Percentiles rank a stretch among this genome's conserved stretches.
These are phyloP conservation scores for Brachypalpus laphriformis DNA, from an alignment of 2,888 invertebrate species.

Conservation along the genomic window DNA sequence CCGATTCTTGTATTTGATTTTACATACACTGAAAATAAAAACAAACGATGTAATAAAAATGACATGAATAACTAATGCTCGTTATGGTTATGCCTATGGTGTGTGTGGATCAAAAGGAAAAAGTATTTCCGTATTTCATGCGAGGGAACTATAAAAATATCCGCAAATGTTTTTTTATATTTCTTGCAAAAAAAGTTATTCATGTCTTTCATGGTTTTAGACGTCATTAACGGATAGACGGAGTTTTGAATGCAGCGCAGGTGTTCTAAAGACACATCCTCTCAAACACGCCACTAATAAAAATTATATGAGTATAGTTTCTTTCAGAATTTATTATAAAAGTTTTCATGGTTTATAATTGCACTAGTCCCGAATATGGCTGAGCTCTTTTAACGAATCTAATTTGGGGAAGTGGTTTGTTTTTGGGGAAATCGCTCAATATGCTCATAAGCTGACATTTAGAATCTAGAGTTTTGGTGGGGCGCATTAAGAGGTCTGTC, in stretches of 20 bases:
- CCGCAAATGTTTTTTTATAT: neutral
- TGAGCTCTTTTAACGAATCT: slow-evolving; percentile 23
- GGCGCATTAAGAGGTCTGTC: neutral
- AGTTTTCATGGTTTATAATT: slow-evolving; percentile 1
- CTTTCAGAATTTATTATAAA: neutral
- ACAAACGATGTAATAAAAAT: slow-evolving; percentile 43
- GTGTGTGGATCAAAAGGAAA: slow-evolving; percentile 1
- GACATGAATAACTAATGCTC: slow-evolving; percentile 22
- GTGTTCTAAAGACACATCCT: neutral
- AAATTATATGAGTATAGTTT: neutral
- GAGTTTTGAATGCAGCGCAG: neutral
- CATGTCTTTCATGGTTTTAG: slow-evolving; percentile 29
- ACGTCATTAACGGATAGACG: neutral
- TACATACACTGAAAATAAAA: slow-evolving; percentile 87
- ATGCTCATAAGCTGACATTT: neutral
- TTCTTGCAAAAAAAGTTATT: neutral
- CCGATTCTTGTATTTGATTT: slow-evolving; percentile 92
- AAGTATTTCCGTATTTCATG: neutral
- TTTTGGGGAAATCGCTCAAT: neutral
- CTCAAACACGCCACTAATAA: neutral
- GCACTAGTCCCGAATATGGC: neutral
- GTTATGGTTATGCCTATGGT: neutral
- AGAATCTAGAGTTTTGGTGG: neutral
- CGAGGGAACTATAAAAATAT: slow-evolving; percentile 1
- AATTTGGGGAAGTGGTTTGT: neutral